Base-by-base conservation (phyloP, 1,140 invertebrate species). In the Pseudomyrmex concolor region DNA sequence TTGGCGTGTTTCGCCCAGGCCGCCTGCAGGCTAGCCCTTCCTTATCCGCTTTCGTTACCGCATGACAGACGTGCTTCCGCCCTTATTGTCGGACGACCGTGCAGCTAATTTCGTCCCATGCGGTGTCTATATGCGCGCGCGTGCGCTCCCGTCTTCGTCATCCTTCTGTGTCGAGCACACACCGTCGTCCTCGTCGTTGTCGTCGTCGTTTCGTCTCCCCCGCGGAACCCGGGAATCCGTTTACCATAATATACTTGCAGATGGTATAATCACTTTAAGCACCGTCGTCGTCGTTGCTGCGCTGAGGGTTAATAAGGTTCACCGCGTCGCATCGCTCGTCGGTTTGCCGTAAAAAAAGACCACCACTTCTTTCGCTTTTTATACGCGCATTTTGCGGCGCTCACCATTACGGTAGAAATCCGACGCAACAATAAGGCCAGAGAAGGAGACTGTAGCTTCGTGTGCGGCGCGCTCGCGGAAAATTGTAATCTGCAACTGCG, bases 41-140 rank as follows among this genome's bases (percentile, higher is more conserved):
- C 86, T 86, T 87, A 86, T 72, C 85, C 81, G 55, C 68, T 84
- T 73, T 73, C 68, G 50, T 63, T 73, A 57, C 66, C 59, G 45
- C 84, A 83, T 80, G 76, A 80, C 76, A 80, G 76, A 80, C 76
- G 66, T 80, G 76, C 66, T 80, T 80, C 76, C 76, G 76, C 76
- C 66, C 54, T 80, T 80, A 80, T 71, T 80, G 76, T 80, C 76
- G 76, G 76, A 71, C 55, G 54, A 48, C 76, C 76, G 54, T 48
- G 66, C 76, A 60, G 76, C 76, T 80, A 80, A 80, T 80, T 80
- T 80, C 76, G 15, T 66, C 43, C n/a, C 54, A 34, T 60, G 19
- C 43, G 25, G 19, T 55, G 64, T 78, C n/a, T 34, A 78, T 70
- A 50, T 19, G 15, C 43, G n/a, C 1, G 72, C 73, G 57, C 1